Evolutionary conservation across 2,797 vertebrate genomes (phyloP), one percentile per base, ranked within the genome.

Genomic region (Allobates femoralis): DNA sequence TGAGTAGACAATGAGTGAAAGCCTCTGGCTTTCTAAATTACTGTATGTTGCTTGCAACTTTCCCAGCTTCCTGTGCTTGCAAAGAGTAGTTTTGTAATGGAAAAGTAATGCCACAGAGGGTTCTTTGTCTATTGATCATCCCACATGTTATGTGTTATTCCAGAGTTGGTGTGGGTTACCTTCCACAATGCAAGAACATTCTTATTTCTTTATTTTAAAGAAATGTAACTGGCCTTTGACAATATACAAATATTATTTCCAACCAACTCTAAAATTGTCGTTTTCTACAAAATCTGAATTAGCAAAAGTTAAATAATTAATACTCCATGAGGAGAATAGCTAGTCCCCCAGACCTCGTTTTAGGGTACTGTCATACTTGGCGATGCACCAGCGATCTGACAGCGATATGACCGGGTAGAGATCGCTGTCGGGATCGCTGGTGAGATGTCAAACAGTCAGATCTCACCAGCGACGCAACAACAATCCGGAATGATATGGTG

Each of bases 41-140:
- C 66, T 71, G 32, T 71, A 71, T 71, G 32, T 6, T n/a, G 19
- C 19, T 23, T 71, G 34, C 67, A 71, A 41, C 8, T 41, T 41
- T 71, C 34, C 21, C 34, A 23, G 5, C 67, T 71, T 71, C 23
- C 67, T 71, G 67, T 41, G 67, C 34, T 71, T 37, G 34, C 32
- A 71, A 23, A 41, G 37, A 71, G 67, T 71, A 11, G 67, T 71
- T 71, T 71, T 71, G 67, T 71, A 71, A 71, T 71, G 67, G 67
- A 71, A 41, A 71, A 23, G 23, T 41, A 71, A 71, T 46, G 34
- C 34, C 10, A 71, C 66, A 34, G 30, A 37, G 66, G 18, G 30
- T 2, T 37, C 66, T 34, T 69, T 69, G 66, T 69, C 32, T 8
- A 34, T 69, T 34, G 66, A 69, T 69, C 32, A 66, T 69, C 66